Conservation (phyloP, 2,113 vertebrate species). For the Ptychochromis oligacanthus region DNA sequence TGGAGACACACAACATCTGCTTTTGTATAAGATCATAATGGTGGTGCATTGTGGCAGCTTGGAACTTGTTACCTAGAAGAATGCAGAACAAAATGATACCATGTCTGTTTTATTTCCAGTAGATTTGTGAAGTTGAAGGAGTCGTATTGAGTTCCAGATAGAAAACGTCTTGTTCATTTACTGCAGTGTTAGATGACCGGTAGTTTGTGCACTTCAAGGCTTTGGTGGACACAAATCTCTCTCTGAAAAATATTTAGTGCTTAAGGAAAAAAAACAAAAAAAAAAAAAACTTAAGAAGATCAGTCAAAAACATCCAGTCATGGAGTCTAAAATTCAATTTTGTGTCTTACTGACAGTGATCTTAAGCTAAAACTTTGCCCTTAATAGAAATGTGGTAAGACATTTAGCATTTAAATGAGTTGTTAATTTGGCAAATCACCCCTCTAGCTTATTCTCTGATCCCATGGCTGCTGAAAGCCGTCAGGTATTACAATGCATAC, state of each 20-base stretch:
- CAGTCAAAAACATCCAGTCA: fast-evolving
- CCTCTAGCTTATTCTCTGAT: background rate
- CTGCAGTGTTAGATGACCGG: background rate
- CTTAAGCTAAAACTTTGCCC: background rate
- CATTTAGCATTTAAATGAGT: background rate
- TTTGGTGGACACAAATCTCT: background rate
- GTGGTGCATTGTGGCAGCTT: background rate
- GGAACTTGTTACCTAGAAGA: background rate
- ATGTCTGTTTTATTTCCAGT: background rate
- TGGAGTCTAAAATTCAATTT: background rate
- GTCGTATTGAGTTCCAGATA: background rate
- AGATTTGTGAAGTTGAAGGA: background rate
- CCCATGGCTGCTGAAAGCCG: background rate
- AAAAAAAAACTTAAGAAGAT: background rate
- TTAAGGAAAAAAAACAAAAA: background rate
- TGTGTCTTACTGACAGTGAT: background rate
- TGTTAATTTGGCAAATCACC: background rate
- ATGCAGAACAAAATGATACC: background rate
- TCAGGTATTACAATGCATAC: background rate
- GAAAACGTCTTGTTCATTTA: background rate
- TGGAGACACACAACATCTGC: slow-evolving; percentile 10
- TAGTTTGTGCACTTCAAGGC: background rate
- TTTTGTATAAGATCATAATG: background rate
- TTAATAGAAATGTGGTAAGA: background rate
- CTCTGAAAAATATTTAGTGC: background rate